A percentile compares a stretch with the other conserved stretches of the same genome.
These are phyloP conservation scores for Scolopax mira DNA, from an alignment of 2,113 vertebrate species.

Conservation along the genomic window DNA sequence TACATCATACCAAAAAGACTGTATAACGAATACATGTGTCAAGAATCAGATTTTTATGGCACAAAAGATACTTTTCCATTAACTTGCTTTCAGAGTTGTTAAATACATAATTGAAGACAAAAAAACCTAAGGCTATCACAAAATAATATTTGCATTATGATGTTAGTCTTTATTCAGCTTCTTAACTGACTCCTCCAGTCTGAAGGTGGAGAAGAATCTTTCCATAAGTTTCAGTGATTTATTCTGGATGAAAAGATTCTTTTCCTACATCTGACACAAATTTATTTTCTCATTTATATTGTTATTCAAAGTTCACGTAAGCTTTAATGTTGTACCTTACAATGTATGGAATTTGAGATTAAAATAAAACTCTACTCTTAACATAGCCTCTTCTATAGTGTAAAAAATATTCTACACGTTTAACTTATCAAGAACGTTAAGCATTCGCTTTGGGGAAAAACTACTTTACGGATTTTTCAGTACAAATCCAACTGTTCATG, in stretches of 20 bases:
- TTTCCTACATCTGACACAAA: constrained; percentile 38
- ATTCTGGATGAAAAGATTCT: constrained; percentile 36
- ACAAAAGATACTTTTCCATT: constrained; percentile 50
- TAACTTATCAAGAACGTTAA: constrained; percentile 36
- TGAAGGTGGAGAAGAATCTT: constrained; percentile 35
- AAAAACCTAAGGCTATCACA: constrained; percentile 65
- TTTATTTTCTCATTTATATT: constrained; percentile 42
- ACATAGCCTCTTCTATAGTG: constrained; percentile 57
- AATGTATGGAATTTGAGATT: constrained; percentile 45
- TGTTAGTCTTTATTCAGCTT: constrained; percentile 64
- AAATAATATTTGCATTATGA: constrained; percentile 44
- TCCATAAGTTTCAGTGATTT: constrained; percentile 15
- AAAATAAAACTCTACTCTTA: constrained; percentile 70
- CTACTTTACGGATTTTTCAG: background rate
- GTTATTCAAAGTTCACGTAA: constrained; percentile 58
- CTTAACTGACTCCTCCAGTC: constrained; percentile 38
- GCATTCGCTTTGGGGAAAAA: constrained; percentile 40
- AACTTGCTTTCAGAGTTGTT: constrained; percentile 40
- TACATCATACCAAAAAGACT: constrained; percentile 66
- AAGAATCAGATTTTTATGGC: constrained; percentile 52
- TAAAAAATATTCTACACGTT: constrained; percentile 74
- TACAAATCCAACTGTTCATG: background rate
- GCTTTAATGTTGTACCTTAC: constrained; percentile 52
- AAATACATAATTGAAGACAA: constrained; percentile 53
- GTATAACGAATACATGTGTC: constrained; percentile 35